phyloP scores from a whole-genome alignment of 2,888 invertebrate species.

The Synergus laeviventris region DNA sequence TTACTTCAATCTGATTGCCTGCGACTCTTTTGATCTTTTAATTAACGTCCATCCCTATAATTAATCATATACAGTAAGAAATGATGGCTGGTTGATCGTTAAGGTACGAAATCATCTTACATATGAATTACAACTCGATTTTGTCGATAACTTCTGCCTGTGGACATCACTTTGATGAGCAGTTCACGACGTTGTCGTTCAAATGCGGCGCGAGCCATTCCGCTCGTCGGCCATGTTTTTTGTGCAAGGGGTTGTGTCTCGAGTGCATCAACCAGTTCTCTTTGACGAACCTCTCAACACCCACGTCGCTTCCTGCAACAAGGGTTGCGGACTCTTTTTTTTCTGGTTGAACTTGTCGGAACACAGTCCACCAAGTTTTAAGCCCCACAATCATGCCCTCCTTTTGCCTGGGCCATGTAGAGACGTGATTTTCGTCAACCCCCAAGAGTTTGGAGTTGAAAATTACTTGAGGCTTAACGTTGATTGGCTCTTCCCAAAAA shows the following conservation, averaged over 20 bases:
- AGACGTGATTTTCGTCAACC: conserved; percentile 13
- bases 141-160: neutral
- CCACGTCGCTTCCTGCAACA: conserved; percentile 67
- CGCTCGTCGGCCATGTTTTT: conserved; percentile 70
- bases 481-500: neutral
- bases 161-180: neutral
- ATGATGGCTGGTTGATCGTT: neutral
- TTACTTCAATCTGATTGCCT: neutral
- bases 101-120: neutral
- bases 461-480: conserved; percentile 1
- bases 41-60: neutral
- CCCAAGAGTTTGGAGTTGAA: neutral
- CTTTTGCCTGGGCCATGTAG: neutral
- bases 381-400: conserved; percentile 1
- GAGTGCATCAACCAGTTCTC: conserved; percentile 68
- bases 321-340: conserved; percentile 54
- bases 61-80: neutral
- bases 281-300: conserved; percentile 71
- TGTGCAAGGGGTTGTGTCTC: conserved; percentile 69
- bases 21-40: neutral
- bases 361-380: conserved; percentile 19
- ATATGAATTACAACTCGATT: neutral
- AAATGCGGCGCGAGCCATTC: conserved; percentile 53
- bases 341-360: conserved; percentile 22
- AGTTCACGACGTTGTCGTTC: conserved; percentile 27